Evolutionary conservation across 2,797 vertebrate genomes (phyloP).

Genomic region (Paratrypauchen microcephalus): DNA sequence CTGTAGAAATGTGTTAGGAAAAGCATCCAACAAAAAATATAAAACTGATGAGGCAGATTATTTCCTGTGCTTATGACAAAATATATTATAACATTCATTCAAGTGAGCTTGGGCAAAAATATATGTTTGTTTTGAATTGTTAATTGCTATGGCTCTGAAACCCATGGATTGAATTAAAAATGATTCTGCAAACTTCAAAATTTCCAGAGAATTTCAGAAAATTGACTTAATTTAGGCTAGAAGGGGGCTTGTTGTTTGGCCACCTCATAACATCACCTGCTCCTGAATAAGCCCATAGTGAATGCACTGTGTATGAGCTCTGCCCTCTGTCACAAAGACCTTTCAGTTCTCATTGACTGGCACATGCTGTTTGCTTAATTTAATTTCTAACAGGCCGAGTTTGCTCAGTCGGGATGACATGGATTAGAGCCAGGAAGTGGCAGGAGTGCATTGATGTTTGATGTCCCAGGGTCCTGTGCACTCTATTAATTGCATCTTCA

Average conservation of each 20-base stretch:
- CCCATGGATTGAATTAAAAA: too few relatives aligned
- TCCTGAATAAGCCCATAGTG: slow-evolving; percentile 35
- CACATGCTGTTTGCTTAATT: slow-evolving; percentile 59
- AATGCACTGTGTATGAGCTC: slow-evolving; percentile 24
- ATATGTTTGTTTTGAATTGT: too few relatives aligned
- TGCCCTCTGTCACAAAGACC: slow-evolving; percentile 39
- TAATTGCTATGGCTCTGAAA: too few relatives aligned
- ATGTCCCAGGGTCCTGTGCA: slow-evolving; percentile 60
- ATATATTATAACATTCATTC: not conserved
- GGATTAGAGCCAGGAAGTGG: slow-evolving; percentile 65
- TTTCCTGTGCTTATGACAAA: not conserved
- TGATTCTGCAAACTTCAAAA: too few relatives aligned
- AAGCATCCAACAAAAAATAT: not conserved
- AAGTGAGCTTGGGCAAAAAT: too few relatives aligned
- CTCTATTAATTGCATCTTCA: slow-evolving; percentile 73
- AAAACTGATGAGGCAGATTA: not conserved
- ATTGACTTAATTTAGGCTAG: not conserved
- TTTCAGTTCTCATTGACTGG: slow-evolving; percentile 42
- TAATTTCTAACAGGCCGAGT: slow-evolving; percentile 56
- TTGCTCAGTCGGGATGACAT: slow-evolving; percentile 57
- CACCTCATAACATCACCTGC: slow-evolving; percentile 48
- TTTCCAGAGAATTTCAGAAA: not conserved
- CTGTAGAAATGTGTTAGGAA: too few relatives aligned
- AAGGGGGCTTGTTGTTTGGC: not conserved
- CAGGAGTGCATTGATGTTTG: slow-evolving; percentile 63